phyloP scores from a whole-genome alignment of 2,888 invertebrate species.

The Crepidodera aurea region DNA sequence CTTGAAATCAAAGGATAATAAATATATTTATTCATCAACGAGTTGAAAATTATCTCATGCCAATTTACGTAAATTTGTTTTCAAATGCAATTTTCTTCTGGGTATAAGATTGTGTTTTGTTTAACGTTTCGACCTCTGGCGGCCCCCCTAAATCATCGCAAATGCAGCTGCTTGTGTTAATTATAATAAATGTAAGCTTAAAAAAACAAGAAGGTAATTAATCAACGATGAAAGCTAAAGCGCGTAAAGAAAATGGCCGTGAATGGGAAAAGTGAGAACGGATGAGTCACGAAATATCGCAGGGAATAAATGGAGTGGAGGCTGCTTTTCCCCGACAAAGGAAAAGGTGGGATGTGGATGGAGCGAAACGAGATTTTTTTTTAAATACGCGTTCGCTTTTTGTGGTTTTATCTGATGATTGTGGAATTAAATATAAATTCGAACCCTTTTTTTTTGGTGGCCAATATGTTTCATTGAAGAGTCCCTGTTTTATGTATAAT shows the following conservation, averaged over 20 bases:
- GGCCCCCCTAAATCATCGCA: not conserved
- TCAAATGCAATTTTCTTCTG: too few species aligned
- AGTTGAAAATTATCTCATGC: too few species aligned
- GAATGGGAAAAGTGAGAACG: conserved; percentile 40
- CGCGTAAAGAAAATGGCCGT: conserved; percentile 41
- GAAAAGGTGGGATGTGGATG: conserved; percentile 1
- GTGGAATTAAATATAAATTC: conserved; percentile 7
- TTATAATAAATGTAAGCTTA: conserved; percentile 33
- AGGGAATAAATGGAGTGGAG: conserved; percentile 26
- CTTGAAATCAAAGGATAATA: too few species aligned
- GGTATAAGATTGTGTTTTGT: too few species aligned
- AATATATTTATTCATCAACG: too few species aligned
- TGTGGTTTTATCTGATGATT: conserved; percentile 1
- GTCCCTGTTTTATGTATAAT: too few species aligned
- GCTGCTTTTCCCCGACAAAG: conserved; percentile 20
- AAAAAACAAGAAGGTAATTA: conserved; percentile 43
- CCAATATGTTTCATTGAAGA: not conserved
- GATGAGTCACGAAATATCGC: conserved; percentile 40
- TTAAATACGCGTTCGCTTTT: not conserved
- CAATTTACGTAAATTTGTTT: too few species aligned
- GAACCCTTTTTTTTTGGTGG: not conserved
- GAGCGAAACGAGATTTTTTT: not conserved
- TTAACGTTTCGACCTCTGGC: too few species aligned
- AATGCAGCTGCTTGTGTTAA: conserved; percentile 26
- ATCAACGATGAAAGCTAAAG: conserved; percentile 31